phyloP scores from a whole-genome alignment of 2,113 vertebrate species.

The Xenopus borealis region DNA sequence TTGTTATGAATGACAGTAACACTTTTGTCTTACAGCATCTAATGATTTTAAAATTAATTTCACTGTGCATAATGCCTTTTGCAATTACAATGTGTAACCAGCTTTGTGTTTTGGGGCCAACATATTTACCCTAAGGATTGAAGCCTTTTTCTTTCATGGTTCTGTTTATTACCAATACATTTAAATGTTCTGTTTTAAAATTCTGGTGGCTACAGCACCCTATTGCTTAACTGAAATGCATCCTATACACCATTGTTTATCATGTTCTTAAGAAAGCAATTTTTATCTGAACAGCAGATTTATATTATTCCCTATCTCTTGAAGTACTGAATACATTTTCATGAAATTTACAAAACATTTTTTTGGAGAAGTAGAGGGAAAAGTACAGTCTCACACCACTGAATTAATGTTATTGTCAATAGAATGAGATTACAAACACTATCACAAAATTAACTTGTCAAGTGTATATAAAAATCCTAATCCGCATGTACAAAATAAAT shows the following conservation, averaged over 20 bases:
- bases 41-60: too few relatives aligned
- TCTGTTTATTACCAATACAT: not conserved
- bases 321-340: not conserved
- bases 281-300: not conserved
- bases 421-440: not conserved
- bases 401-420: not conserved
- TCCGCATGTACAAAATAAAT: too few relatives aligned
- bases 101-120: too few relatives aligned
- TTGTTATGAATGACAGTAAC: too few relatives aligned
- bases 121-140: too few relatives aligned
- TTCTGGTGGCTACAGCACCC: not conserved
- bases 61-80: too few relatives aligned
- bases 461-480: not conserved
- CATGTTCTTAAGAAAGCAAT: conserved; percentile 3
- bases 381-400: not conserved
- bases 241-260: not conserved
- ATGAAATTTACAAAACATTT: not conserved
- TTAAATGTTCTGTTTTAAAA: not conserved
- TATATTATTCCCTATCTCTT: not conserved
- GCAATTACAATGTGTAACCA: too few relatives aligned
- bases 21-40: too few relatives aligned
- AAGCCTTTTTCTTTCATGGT: not conserved
- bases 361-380: not conserved
- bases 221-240: not conserved
- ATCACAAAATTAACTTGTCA: not conserved